phyloP scores from a whole-genome alignment of 2,113 vertebrate species.

The Puffinus mauretanicus region DNA sequence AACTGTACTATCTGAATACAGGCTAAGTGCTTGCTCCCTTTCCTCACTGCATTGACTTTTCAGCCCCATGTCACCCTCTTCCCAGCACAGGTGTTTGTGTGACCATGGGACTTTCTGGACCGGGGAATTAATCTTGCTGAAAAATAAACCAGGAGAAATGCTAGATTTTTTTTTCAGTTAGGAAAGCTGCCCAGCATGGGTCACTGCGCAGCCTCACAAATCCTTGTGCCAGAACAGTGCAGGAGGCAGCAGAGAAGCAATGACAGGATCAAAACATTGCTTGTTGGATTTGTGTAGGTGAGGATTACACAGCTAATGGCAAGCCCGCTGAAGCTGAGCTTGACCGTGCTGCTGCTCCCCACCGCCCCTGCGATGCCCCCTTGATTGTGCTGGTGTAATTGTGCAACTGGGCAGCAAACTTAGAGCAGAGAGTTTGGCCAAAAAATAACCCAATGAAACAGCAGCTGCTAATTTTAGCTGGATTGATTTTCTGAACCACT shows the following conservation, averaged over 20 bases:
- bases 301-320: not conserved
- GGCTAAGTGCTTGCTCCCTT: rapidly evolving
- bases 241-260: not conserved
- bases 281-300: not conserved
- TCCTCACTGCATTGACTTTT: not conserved
- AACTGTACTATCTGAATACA: not conserved
- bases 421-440: not conserved
- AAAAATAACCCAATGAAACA: not conserved
- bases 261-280: not conserved
- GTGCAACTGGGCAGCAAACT: not conserved
- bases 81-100: not conserved
- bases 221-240: not conserved
- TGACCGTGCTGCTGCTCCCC: not conserved
- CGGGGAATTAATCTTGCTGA: not conserved
- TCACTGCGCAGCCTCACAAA: not conserved
- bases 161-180: not conserved
- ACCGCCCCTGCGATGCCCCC: not conserved
- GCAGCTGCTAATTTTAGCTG: not conserved
- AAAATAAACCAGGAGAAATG: not conserved
- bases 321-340: not conserved
- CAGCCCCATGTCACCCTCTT: not conserved
- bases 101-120: not conserved
- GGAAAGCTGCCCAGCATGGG: not conserved
- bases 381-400: not conserved
- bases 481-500: not conserved